Base-by-base conservation (phyloP, 2,888 invertebrate genomes). In the Sussaba pulchella region DNA sequence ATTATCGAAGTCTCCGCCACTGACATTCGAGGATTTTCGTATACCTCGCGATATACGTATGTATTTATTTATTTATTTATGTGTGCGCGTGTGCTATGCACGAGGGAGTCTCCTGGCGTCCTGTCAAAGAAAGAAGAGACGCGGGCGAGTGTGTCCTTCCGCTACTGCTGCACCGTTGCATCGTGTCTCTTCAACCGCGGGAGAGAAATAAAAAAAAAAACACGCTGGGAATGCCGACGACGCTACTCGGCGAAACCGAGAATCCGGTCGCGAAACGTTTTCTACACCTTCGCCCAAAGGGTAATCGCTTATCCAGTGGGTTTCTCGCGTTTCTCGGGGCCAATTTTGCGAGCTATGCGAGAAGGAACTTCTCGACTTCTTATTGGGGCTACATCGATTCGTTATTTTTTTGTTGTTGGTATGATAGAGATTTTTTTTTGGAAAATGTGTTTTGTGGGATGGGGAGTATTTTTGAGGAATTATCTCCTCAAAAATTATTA, bases 221-320 rank as follows among this genome's bases (percentile, higher is more conserved):
- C 89, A 89, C 89, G 74, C 85, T 76, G 85, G 84, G 89, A 90
- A 89, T 89, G 88, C 86, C 87, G 87, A 87, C n/a, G n/a, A 85
- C 83, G 31, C 4, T 31, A 31, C 57, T 10, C 36, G 31, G 52
- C 66, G 69, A 76, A 57, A 73, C 14, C 19, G 82, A 81, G 87
- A 88, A 89, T 88, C 88, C 88, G 88, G 88, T 61, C 61, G 70
- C 31, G 43, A 43, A 26, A n/a, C 31, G 8, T 57, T 54, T 41
- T 39, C 57, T 57, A 54, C 36, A 50, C 69, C 59, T 59, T 59
- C 41, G 6, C 26, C 54, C n/a, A n/a, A n/a, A 36, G 19, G 70
- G 69, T 69, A 69, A 69, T 69, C 69, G 69, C 54, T 69, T 57
- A 8, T 41, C 24, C 21, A 67, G 52, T 57, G 36, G 14, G 17